Evolutionary conservation across 2,888 invertebrate species (phyloP).

Genomic region (Drosophila merina): DNA sequence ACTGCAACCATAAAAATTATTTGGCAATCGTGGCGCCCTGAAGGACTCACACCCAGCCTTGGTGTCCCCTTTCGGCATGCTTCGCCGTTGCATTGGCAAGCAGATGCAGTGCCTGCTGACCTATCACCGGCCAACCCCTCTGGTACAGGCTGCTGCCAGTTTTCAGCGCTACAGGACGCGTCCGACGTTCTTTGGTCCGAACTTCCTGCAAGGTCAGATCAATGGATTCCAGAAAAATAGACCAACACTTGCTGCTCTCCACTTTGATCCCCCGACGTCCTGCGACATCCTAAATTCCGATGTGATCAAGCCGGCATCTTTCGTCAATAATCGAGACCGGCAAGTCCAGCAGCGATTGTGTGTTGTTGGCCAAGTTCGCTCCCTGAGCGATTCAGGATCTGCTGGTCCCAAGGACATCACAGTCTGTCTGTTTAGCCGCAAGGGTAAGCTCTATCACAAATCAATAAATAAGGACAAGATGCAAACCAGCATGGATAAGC

Average conservation of each 20-base stretch:
- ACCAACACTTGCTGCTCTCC: neutral
- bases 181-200: neutral
- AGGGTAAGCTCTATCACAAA: slow-evolving; percentile 5
- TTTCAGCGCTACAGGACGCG: neutral
- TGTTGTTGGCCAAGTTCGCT: slow-evolving; percentile 1
- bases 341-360: neutral
- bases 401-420: neutral
- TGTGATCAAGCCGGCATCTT: neutral
- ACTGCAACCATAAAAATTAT: slow-evolving; percentile 16
- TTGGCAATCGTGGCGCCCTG: slow-evolving; percentile 4
- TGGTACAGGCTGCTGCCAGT: neutral
- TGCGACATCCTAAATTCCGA: slow-evolving; percentile 31
- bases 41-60: neutral
- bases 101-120: slow-evolving; percentile 19
- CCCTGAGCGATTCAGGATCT: neutral
- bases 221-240: neutral
- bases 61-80: slow-evolving; percentile 11
- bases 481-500: neutral
- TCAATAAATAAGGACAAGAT: neutral
- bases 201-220: neutral
- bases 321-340: neutral
- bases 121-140: slow-evolving; percentile 73
- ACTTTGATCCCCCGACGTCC: slow-evolving; percentile 18
- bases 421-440: neutral
- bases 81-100: slow-evolving; percentile 12